phyloP scores from a whole-genome alignment of 2,113 vertebrate species.

The Hippopotamus amphibius region DNA sequence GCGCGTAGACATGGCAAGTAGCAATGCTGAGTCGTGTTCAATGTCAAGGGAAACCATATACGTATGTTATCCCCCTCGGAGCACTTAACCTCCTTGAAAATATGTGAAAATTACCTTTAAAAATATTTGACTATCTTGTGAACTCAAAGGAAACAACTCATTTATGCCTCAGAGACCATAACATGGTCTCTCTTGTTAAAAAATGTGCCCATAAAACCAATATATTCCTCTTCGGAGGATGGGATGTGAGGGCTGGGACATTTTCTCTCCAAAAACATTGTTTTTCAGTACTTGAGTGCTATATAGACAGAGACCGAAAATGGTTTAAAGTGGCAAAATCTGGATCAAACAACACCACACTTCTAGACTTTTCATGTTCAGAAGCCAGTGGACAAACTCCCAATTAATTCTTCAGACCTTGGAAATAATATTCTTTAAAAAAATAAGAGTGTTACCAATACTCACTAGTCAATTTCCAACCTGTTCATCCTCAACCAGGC shows the following conservation, averaged over 20 bases:
- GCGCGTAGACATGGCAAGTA: fast-evolving
- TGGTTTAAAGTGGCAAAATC: too few species aligned
- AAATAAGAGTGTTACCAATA: not conserved
- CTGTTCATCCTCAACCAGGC: not conserved
- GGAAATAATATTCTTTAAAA: not conserved
- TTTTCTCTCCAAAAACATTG: not conserved
- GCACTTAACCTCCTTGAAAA: not conserved
- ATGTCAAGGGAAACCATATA: fast-evolving
- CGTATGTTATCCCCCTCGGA: fast-evolving
- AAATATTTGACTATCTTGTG: not conserved
- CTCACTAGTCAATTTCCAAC: not conserved
- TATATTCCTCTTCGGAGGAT: not conserved
- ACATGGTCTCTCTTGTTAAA: not conserved
- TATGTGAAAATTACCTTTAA: not conserved
- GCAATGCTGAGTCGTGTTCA: fast-evolving
- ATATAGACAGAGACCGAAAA: not conserved
- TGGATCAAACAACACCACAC: fast-evolving
- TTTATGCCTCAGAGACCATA: not conserved
- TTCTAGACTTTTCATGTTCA: not conserved
- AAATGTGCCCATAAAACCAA: not conserved
- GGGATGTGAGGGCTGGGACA: not conserved
- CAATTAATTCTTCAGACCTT: not conserved
- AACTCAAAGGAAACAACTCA: conserved; percentile 24
- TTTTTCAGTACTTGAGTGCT: not conserved
- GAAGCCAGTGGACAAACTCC: not conserved